Evolutionary conservation across 2,797 vertebrate species (phyloP), one percentile per base, ranked within the genome.

Genomic region (Todus mexicanus): DNA sequence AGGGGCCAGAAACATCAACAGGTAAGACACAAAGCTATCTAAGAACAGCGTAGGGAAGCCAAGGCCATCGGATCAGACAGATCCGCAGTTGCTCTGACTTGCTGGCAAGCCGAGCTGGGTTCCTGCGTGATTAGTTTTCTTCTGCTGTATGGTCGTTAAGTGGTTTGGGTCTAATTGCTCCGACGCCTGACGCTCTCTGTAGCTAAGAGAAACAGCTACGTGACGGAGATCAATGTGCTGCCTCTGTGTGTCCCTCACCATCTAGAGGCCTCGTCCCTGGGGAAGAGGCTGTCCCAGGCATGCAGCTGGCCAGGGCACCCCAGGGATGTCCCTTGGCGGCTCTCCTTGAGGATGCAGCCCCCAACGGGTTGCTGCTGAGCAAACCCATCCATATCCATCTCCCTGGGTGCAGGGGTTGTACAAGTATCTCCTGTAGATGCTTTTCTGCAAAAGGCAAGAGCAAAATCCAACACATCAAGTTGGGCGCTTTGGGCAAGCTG

Each of bases 81-180:
- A 68, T 23, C 75, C 66, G 85, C 82, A 89, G 75, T 59, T n/a
- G 75, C 64, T 91, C 37, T 83, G 75, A 74, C 87, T 70, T 89
- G 43, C 60, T 66, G 78, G 78, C 2, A 5, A 91, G 93, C 82
- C 2, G 2, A 56, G 69, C 75, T 33, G 82, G 84, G 82, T 93
- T 89, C 89, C 78, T 91, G 91, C 4, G 0, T 66, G 70, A 90
- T 92, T 60, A 43, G 90, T 63, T 90, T 87, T 64, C 57, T 73
- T 50, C 76, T 91, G 82, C 90, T 87, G 92, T 76, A 29, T 14
- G 68, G 72, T 76, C 11, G 1, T 89, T 87, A 93, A 93, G 85
- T 87, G 90, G 19, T 79, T 92, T 84, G 56, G 69, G 61, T 54
- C 91, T 93, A 92, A 94, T 91, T 83, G 57, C 84, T 87, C 70